phyloP scores from a whole-genome alignment of 2,113 vertebrate species.

The Sylvilagus bachmani region DNA sequence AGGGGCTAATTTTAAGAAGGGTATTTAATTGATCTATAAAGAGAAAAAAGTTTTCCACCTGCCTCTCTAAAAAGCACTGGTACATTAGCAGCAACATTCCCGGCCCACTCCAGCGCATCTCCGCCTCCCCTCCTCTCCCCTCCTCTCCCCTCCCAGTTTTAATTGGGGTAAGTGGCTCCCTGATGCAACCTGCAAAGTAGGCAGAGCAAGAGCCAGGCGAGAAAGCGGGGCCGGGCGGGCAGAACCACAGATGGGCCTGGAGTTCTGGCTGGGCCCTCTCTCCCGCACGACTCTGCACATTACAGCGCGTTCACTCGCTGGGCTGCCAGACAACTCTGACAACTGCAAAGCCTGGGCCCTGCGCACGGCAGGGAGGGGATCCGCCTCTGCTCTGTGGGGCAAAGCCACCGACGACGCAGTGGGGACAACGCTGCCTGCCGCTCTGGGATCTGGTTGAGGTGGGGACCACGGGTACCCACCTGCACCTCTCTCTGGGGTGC shows the following conservation, averaged over 20 bases:
- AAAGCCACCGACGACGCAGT: neutral
- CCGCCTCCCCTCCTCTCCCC: conserved; percentile 56
- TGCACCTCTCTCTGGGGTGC: neutral
- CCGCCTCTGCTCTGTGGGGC: neutral
- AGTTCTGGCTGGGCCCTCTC: neutral
- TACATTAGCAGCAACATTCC: conserved; percentile 77
- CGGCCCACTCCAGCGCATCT: conserved; percentile 71
- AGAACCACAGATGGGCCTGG: neutral
- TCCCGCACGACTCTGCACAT: neutral
- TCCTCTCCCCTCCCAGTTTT: conserved; percentile 49
- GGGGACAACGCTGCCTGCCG: too few relatives aligned
- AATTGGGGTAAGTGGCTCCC: conserved; percentile 82
- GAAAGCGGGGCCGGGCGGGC: neutral
- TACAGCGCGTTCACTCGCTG: neutral
- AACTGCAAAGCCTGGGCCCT: neutral
- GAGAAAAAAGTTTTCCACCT: conserved; percentile 75
- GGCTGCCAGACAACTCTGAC: conserved; percentile 3
- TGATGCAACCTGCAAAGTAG: conserved; percentile 70
- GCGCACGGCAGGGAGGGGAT: neutral
- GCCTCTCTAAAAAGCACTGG: conserved; percentile 79
- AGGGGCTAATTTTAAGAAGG: conserved; percentile 72
- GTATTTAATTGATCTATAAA: conserved; percentile 78
- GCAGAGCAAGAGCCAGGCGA: conserved; percentile 47
- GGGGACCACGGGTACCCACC: neutral
- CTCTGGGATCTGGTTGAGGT: neutral